phyloP scores from a whole-genome alignment of 2,113 vertebrate species.

The Tricholaema leucomelas region DNA sequence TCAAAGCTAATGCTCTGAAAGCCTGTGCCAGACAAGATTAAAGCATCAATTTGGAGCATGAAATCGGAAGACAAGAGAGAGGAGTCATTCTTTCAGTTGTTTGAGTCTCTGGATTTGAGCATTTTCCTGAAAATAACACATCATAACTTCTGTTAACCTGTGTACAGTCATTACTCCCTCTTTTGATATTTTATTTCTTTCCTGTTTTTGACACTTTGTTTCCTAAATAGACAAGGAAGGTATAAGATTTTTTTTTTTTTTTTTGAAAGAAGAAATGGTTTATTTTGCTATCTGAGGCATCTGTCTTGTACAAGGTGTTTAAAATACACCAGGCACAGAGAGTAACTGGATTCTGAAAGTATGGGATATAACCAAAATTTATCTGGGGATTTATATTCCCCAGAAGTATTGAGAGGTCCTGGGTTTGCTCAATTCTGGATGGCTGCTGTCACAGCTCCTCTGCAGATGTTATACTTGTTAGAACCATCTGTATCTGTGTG shows the following conservation, averaged over 20 bases:
- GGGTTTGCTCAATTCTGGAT: accelerated
- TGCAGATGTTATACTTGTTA: background rate
- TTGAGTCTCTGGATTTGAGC: background rate
- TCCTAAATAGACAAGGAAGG: background rate
- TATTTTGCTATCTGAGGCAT: background rate
- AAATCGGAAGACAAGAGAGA: background rate
- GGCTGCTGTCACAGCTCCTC: background rate
- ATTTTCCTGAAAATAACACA: background rate
- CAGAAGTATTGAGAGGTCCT: background rate
- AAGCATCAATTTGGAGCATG: background rate
- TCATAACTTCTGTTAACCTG: background rate
- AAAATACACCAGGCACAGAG: background rate
- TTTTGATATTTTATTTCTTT: background rate
- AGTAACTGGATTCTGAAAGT: background rate
- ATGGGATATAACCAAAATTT: background rate
- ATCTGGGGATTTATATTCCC: background rate
- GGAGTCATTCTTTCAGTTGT: background rate
- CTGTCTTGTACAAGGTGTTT: background rate
- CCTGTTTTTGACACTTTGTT: background rate
- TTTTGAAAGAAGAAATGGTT: background rate
- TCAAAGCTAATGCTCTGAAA: background rate
- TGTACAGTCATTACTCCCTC: background rate
- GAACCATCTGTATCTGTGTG: background rate
- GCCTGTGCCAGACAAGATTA: background rate
- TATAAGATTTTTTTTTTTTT: background rate